phyloP scores from a whole-genome alignment of 2,888 invertebrate genomes.

The Tachystola acroxantha region DNA sequence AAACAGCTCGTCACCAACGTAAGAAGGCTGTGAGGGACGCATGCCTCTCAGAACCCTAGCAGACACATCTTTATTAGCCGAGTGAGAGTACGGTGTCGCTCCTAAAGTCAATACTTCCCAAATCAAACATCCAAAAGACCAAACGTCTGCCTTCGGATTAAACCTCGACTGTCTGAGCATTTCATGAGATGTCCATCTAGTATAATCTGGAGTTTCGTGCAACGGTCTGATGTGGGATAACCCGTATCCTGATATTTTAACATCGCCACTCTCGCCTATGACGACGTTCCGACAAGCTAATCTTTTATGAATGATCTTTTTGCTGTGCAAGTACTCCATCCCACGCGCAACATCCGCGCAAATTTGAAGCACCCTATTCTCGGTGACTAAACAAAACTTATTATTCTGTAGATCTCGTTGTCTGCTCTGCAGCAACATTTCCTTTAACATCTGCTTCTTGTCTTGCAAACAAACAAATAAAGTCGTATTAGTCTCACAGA shows the following conservation, averaged over 20 bases:
- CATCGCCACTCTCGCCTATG: conserved; percentile 80
- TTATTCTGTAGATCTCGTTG: conserved; percentile 70
- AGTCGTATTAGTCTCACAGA: conserved; percentile 87
- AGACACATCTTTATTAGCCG: conserved; percentile 82
- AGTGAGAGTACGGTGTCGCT: conserved; percentile 86
- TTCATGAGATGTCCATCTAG: conserved; percentile 89
- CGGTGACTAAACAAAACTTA: conserved; percentile 79
- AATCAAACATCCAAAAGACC: conserved; percentile 89
- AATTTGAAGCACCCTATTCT: conserved; percentile 80
- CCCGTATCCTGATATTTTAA: conserved; percentile 88
- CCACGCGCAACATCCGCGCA: conserved; percentile 83
- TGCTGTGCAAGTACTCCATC: conserved; percentile 83
- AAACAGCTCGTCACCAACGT: conserved; percentile 87
- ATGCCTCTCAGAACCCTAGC: conserved; percentile 83
- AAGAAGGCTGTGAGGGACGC: conserved; percentile 85
- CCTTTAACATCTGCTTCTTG: conserved; percentile 82
- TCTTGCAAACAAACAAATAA: conserved; percentile 86
- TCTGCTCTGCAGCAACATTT: conserved; percentile 81
- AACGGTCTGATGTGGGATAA: conserved; percentile 81
- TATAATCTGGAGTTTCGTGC: conserved; percentile 84
- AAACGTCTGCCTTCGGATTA: conserved; percentile 86
- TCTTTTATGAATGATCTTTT: conserved; percentile 85
- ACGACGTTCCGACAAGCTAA: conserved; percentile 85
- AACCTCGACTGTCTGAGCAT: conserved; percentile 83
- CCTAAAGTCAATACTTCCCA: conserved; percentile 91